Evolutionary conservation across 92 coral and sea anemone species (phyloP), one percentile per base, ranked within the genome.

Genomic region (Siderastrea siderea): DNA sequence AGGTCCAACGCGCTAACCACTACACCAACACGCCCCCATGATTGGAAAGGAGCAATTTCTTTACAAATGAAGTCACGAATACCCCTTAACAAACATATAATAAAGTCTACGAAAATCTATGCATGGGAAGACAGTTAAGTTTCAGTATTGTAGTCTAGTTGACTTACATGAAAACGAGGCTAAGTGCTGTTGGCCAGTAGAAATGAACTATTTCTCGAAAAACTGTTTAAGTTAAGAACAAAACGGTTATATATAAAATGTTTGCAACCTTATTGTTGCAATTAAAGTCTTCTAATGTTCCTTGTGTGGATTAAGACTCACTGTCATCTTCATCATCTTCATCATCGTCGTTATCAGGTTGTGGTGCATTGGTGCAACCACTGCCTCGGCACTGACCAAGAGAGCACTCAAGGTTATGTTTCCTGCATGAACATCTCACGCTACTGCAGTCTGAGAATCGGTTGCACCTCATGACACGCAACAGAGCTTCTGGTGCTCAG

Each of bases 351-450:
- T 52, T 52, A 7, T 52, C 55, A 52, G 47, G 50, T 53, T 58
- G 52, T 3, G 65, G 84, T 50, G 45, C 53, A 52, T 82, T 86
- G 44, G 86, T 86, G 58, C 90, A 87, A 69, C 78, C 84, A 72
- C 68, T 67, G 46, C 91, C 15, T 52, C 55, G 55, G 86, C 91
- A 74, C 91, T 79, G 52, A 80, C 55, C 91, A 19, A 67, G 63
- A 46, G 75, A 46, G 65, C 87, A 88, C 81, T 80, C 74, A 46
- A 80, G 77, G 47, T 64, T 63, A 49, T 81, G 60, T 74, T 88
- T 81, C 48, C 83, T 50, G 69, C 87, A 72, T 17, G 82, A 45
- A 65, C 91, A 73, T 58, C 82, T 46, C 75, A 67, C 3, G 15
- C 66, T 80, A 62, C 87, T 81, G 68, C 91, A 88, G 65, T 88